Evolutionary conservation across 1,140 invertebrate species (phyloP).

Genomic region (Drosophila sturtevanti): DNA sequence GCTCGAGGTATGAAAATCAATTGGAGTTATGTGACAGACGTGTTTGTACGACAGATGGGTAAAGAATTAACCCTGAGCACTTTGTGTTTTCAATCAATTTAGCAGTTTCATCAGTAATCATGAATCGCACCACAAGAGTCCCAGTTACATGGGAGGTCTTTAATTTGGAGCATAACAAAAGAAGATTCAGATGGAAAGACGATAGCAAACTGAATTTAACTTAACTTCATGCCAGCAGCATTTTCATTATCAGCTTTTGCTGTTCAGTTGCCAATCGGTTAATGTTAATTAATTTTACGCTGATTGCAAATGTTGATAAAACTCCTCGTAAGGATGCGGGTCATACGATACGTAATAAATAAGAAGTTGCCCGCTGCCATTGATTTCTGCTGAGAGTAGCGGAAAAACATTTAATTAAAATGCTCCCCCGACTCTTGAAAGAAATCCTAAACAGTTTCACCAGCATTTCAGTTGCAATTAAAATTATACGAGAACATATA

Average conservation of each 20-base stretch:
- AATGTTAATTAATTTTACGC: constrained; percentile 57
- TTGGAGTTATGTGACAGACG: not conserved
- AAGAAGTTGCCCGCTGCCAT: constrained; percentile 45
- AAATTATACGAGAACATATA: constrained; percentile 49
- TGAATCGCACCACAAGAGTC: not conserved
- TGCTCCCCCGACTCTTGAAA: not conserved
- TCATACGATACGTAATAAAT: constrained; percentile 47
- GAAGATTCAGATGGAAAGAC: not conserved
- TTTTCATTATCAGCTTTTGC: constrained; percentile 7
- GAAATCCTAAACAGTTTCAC: constrained; percentile 47
- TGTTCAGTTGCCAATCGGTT: constrained; percentile 48
- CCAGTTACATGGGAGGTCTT: not conserved
- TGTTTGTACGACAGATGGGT: not conserved
- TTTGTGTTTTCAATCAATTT: not conserved
- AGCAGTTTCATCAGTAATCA: not conserved
- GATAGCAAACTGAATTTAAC: not conserved
- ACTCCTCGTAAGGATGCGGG: constrained; percentile 37
- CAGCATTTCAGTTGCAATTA: constrained; percentile 50
- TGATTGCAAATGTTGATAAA: constrained; percentile 26
- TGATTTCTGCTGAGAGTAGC: constrained; percentile 61
- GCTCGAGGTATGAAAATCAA: constrained; percentile 48
- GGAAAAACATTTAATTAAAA: constrained; percentile 60
- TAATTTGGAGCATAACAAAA: not conserved
- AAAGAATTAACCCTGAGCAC: not conserved
- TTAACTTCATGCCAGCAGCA: not conserved